Base-by-base conservation (phyloP, 2,113 vertebrate species). In the Ciconia stormi region DNA sequence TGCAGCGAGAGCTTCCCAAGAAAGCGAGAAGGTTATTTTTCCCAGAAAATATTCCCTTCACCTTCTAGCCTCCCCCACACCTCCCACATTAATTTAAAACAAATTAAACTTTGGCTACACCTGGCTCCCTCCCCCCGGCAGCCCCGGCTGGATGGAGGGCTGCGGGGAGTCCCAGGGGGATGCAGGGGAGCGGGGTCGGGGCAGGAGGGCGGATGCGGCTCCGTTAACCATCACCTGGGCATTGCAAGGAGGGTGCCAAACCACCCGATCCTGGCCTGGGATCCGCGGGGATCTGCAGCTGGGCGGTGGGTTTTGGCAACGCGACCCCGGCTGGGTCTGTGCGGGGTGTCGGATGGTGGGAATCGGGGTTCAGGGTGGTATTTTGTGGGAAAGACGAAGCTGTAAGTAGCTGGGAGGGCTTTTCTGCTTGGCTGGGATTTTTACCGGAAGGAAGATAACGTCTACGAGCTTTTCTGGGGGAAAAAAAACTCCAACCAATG, bases 141-240 rank as follows among this genome's bases (percentile, higher is more conserved):
- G 65, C 40, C 21, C 9, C 1, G 29, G 77, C 22, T 11, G 78
- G 49, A 5, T 20, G 49, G 32, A 7, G 36, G 63, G 44, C 22
- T 66, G 40, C 0, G 1, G 63, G 78, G 72, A 4, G 16, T 44
- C 69, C 79, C 2, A 0, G 25, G 34, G 34, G 52, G 52, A 47
- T 13, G 87, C 76, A 90, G 70, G 82, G 58, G 92, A 70, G 74
- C 0, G 0, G 26, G 46, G 25, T 30, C 5, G 1, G 49, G 66
- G 8, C 0, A 2, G 46, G 53, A 63, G 44, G 11, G 10, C 0
- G 15, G 49, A 11, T 16, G 3, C 0, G 2, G 61, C 49, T 27
- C 50, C 6, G 0, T 58, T 42, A 5, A 38, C 34, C 78, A 15
- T 30, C 65, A 32, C 25, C 44, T 9, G 82, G 53, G 22, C 1